These are phyloP conservation scores for Cantharis rufa DNA, from an alignment of 2,888 invertebrate species.

Conservation along the genomic window DNA sequence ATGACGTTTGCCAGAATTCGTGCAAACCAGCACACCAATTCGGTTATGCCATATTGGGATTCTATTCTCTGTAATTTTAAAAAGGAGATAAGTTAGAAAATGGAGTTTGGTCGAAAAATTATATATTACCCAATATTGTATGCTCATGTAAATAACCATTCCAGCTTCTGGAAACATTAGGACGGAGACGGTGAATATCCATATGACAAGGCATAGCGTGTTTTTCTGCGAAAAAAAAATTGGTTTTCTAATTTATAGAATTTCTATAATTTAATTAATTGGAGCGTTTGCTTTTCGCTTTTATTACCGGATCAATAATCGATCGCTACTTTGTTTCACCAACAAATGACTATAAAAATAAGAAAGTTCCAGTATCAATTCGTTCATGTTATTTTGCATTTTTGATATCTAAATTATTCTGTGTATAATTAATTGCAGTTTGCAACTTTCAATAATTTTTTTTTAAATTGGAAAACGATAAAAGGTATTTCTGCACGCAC, in stretches of 20 bases:
- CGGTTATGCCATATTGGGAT: constrained; percentile 57
- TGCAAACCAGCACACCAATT: constrained; percentile 58
- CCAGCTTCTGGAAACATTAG: constrained; percentile 61
- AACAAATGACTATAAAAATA: background rate
- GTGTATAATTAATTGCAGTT: background rate
- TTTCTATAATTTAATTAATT: constrained; percentile 2
- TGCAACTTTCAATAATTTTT: background rate
- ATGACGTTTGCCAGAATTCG: constrained; percentile 55
- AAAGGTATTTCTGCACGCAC: background rate
- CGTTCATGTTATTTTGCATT: background rate
- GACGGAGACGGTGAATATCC: constrained; percentile 59
- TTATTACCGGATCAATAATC: background rate
- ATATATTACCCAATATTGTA: constrained; percentile 61
- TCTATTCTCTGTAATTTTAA: constrained; percentile 53
- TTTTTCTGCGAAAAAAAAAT: constrained; percentile 55
- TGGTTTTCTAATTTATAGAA: background rate
- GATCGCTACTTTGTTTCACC: background rate
- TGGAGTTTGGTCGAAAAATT: background rate
- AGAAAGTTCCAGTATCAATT: background rate
- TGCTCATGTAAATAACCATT: constrained; percentile 61
- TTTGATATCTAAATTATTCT: background rate
- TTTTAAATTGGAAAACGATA: background rate
- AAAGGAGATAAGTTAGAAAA: constrained; percentile 11
- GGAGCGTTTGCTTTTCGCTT: background rate
- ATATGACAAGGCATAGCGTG: constrained; percentile 57